These are phyloP conservation scores for Halichoerus grypus DNA, from an alignment of 2,113 vertebrate genomes.

Conservation along the genomic window DNA sequence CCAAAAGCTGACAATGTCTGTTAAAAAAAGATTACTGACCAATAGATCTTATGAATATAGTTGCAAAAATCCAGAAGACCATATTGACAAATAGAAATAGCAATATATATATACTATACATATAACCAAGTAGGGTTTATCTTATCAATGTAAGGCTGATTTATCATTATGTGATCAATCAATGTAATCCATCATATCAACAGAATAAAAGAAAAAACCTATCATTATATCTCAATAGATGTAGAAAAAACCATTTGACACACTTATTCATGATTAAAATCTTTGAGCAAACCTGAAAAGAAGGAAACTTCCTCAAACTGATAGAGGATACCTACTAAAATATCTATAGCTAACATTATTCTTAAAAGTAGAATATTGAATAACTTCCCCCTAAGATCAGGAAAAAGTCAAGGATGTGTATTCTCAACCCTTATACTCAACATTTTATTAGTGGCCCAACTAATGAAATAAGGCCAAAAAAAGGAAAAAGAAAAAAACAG, in stretches of 20 bases:
- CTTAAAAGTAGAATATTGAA: background rate
- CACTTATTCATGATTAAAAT: background rate
- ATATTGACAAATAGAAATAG: background rate
- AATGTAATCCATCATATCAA: background rate
- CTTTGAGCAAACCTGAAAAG: background rate
- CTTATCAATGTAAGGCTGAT: background rate
- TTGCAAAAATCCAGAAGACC: background rate
- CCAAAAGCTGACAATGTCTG: background rate
- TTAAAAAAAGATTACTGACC: background rate
- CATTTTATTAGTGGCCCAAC: background rate
- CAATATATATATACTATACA: background rate
- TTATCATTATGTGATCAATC: background rate
- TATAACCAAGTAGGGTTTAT: background rate
- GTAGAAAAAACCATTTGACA: background rate
- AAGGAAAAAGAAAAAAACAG: background rate
- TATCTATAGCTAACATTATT: background rate
- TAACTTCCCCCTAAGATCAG: background rate
- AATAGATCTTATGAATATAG: background rate
- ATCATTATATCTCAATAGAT: background rate
- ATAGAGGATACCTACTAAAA: background rate
- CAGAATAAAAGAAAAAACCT: background rate
- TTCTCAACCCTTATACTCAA: background rate
- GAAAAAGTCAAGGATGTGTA: background rate
- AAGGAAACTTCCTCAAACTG: background rate
- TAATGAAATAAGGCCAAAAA: background rate